Percentiles rank a stretch among this genome's conserved stretches.
Conservation (phyloP, 2,888 invertebrate genomes). For the Oxytorus armatus region DNA sequence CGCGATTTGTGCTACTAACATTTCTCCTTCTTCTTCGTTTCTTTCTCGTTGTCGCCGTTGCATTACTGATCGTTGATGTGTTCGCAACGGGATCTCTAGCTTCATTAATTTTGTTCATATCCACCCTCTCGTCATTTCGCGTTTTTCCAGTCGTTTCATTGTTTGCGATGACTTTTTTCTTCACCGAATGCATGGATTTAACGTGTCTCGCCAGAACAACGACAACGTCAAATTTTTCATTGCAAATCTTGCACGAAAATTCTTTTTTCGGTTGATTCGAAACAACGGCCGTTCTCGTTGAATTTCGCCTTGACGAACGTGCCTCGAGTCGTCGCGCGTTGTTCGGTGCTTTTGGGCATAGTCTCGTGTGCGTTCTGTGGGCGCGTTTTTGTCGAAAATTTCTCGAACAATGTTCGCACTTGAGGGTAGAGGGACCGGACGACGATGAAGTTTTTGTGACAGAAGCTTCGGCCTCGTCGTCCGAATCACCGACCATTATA, state of each 20-base stretch:
- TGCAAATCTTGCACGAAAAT: constrained; percentile 81
- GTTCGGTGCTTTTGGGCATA: constrained; percentile 77
- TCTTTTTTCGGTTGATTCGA: constrained; percentile 71
- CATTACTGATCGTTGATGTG: too few species aligned
- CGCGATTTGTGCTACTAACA: constrained; percentile 21
- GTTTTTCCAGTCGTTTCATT: constrained; percentile 11
- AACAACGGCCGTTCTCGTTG: constrained; percentile 27
- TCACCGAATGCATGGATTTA: constrained; percentile 76
- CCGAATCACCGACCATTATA: constrained; percentile 82
- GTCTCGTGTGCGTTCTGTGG: constrained; percentile 77
- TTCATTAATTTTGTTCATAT: too few species aligned
- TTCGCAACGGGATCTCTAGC: too few species aligned
- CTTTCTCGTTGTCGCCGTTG: constrained; percentile 4
- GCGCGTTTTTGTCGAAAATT: constrained; percentile 79
- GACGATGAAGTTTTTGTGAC: constrained; percentile 27
- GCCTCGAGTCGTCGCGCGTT: constrained; percentile 55
- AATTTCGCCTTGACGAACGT: too few species aligned
- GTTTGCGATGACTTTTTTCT: constrained; percentile 31
- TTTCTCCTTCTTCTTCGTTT: neutral
- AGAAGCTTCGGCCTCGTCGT: constrained; percentile 71
- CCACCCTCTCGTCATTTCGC: too few species aligned
- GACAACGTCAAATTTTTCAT: constrained; percentile 80
- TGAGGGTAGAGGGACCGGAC: constrained; percentile 55
- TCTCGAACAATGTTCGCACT: constrained; percentile 78
- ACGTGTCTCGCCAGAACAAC: constrained; percentile 81